Evolutionary conservation across 2,797 vertebrate genomes (phyloP), one percentile per base, ranked within the genome.

Genomic region (Poecilia gillii): DNA sequence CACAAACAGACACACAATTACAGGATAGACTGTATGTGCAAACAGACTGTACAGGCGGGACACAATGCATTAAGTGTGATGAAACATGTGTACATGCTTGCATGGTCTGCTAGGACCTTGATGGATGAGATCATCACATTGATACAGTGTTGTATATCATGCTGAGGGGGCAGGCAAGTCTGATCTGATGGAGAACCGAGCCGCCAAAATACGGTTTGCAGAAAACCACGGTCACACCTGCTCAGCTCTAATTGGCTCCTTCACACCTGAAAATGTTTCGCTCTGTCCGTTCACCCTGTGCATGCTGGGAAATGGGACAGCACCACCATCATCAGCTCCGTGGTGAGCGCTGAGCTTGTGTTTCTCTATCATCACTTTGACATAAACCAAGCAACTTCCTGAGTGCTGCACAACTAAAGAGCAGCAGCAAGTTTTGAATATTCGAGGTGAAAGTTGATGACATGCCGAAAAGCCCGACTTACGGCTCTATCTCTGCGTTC

Each of bases 401-500:
- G 72, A 43, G 66, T 43, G 7, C 66, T 25, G 12, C 12, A 43
- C 23, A 6, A n/a, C 20, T 68, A n/a, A 68, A 43, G 18, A 25
- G 20, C 9, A 68, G 20, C 9, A 68, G 9, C 6, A 12, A 3
- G 36, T 43, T n/a, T 45, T 45, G 14, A 25, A 13, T 39, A 39
- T 36, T 16, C 9, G 1, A 25, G 16, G 28, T 36, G 20, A 73
- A 18, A 33, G n/a, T 28, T 46, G 43, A 72, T 33, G 8, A 33
- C 25, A 18, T 70, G 39, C 36, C 39, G 13, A 55, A 8, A 36
- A 20, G 31, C 25, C 25, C 62, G 71, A 92, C 97, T 96, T 87
- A 99, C 98, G 88, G 96, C 85, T 99, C 98, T 81, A 97, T 96
- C 84, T 98, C 97, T 6, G 91, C 83, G 87, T 95, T 96, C 87